Conservation (phyloP, 2,797 vertebrate species). For the Amblyraja radiata region DNA sequence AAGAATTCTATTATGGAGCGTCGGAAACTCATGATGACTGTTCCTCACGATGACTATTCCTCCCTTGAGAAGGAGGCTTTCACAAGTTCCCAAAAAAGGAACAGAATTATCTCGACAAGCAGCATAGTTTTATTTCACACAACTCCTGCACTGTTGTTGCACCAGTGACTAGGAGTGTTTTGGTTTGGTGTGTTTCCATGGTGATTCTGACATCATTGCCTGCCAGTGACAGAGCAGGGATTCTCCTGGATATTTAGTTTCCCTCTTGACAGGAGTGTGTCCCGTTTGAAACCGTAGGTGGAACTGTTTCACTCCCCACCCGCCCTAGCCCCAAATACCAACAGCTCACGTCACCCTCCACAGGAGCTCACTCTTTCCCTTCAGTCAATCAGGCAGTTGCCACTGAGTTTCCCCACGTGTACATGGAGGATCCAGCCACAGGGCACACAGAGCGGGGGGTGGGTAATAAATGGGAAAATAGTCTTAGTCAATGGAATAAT, state of each 20-base stretch:
- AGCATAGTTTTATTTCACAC: neutral
- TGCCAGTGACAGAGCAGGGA: neutral
- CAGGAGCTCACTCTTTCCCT: neutral
- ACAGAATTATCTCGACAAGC: too few species aligned
- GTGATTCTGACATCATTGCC: neutral
- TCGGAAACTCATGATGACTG: neutral
- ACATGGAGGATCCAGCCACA: too few species aligned
- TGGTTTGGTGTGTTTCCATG: conserved; percentile 17
- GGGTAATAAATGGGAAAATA: too few species aligned
- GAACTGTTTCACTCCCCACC: neutral
- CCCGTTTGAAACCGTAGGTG: neutral
- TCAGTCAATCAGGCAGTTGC: neutral
- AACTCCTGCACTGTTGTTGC: neutral
- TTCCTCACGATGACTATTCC: neutral
- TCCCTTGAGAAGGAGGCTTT: too few species aligned
- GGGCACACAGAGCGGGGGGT: neutral
- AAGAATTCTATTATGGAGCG: neutral
- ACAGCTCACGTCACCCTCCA: neutral
- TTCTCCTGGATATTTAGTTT: neutral
- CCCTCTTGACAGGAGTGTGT: neutral
- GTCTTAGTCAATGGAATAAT: too few species aligned
- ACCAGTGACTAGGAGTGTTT: neutral
- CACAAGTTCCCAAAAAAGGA: neutral
- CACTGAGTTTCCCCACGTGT: neutral
- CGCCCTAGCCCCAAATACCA: neutral